Evolutionary conservation across 2,797 vertebrate genomes (phyloP).

Genomic region (Schizothorax lantsangensis): DNA sequence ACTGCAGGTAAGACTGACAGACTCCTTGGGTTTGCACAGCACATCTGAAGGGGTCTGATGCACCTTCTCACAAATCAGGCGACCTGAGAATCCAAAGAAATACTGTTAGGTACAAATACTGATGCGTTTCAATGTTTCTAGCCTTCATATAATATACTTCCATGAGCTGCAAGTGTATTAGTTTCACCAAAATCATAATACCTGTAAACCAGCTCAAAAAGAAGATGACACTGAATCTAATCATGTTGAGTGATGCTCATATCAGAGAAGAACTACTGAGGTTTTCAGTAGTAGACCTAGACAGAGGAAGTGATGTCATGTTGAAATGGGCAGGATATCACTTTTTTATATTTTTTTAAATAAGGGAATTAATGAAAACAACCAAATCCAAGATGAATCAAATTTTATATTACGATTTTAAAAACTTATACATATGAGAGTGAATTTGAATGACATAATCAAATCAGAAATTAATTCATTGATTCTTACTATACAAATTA

Average conservation of each 20-base stretch:
- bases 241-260: slow-evolving; percentile 47
- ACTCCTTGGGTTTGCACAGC: slow-evolving; percentile 19
- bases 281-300: neutral
- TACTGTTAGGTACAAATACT: neutral
- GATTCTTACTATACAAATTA: neutral
- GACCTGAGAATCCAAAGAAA: slow-evolving; percentile 52
- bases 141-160: neutral
- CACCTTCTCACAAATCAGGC: slow-evolving; percentile 53
- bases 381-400: neutral
- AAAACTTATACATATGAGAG: neutral
- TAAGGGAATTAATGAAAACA: too few species aligned
- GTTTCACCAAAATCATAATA: slow-evolving; percentile 38
- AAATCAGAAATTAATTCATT: neutral
- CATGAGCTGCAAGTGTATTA: neutral
- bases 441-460: neutral
- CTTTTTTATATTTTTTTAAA: neutral
- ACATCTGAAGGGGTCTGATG: slow-evolving; percentile 63
- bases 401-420: neutral
- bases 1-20: slow-evolving; percentile 58
- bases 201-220: slow-evolving; percentile 59
- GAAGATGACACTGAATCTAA: slow-evolving; percentile 39
- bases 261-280: neutral
- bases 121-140: neutral
- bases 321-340: neutral
- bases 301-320: slow-evolving; percentile 2